Evolutionary conservation across 2,888 invertebrate species (phyloP), one percentile per base, ranked within the genome.

Genomic region (Parnassius apollo): DNA sequence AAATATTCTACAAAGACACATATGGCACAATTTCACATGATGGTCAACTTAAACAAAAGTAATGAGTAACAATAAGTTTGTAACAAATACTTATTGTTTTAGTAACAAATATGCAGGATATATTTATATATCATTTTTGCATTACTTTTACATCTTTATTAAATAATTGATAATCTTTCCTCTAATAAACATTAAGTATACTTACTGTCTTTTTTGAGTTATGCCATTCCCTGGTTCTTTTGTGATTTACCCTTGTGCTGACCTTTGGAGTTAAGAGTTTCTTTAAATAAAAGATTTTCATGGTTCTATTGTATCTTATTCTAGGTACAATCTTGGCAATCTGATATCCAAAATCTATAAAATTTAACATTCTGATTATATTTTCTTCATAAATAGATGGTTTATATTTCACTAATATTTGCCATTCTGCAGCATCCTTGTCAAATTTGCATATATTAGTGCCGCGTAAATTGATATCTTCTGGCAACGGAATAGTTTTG

Each of bases 301-400:
- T 75, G 42, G 86, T 74, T 59, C 92, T 89, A 75, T 96, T 94
- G 75, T 93, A 96, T 58, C 83, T 88, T 53, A 96, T 93, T 42
- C 94, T 93, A n/a, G 95, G 94, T 66, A 95, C 94, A 57, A 94
- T 90, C 59, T 95, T 92, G 3, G 93, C 91, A 57, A 94, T 93
- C 67, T 96, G 93, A 75, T 94, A 93, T 2, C 97, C 97, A 86
- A 98, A 97, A 69, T 95, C 94, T 45, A 96, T 93, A 75, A 98
- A 93, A 81, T 96, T 96, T 62, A 95, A 92, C 51, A 95, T 94
- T 71, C 98, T 93, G 68, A 97, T 86, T 35, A 96, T 88, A 60
- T 95, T 94, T 81, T 96, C 96, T 77, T 97, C 96, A 75, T 92
- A 93, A 2, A 88, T 80, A 45, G 91, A 88, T 65, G 95, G 86